Evolutionary conservation across 2,113 vertebrate species (phyloP), one percentile per base, ranked within the genome.

Genomic region (Myotis davidii): DNA sequence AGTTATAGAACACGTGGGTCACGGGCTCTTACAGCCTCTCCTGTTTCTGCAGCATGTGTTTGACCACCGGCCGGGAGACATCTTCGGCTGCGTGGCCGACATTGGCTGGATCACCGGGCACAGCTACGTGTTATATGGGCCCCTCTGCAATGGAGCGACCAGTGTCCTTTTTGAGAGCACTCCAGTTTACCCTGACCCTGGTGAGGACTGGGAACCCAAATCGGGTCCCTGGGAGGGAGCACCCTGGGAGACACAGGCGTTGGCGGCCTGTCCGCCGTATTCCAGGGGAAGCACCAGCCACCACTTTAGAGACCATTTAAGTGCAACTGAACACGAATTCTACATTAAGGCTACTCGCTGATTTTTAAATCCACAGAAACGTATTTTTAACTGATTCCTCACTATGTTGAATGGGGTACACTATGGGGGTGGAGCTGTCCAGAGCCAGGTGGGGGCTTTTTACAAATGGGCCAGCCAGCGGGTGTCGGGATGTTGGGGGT

Each of bases 21-120:
- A 42, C 45, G 37, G 21, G 42, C n/a, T 34, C 74, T 95, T 48
- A 97, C 10, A 6, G 25, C 56, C 56, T 95, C 91, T 89, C 16
- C 70, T 1, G 96, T 98, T 94, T 85, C 97, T 78, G 88, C 98
- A 99, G 99, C 98, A 99, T 65, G 99, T 99, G 74, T 99, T 99
- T 96, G 99, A 99, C 98, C 98, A 99, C 98, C 98, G 94, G 65
- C 98, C 99, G 61, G 99, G 99, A 0, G 99, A 99, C 54, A 97
- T 99, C 94, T 99, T 99, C 16, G 99, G 99, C 96, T 99, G 99
- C 72, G 98, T 99, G 96, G 99, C 99, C 0, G 99, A 99, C 96
- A 98, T 99, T n/a, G 99, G 99, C 93, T 99, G 99, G 99, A 99
- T 99, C 85, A 99, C 99, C 0, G 99, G 99, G 85, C 99, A 99